Evolutionary conservation across 2,797 vertebrate genomes (phyloP).

Genomic region (Channallabes apus): DNA sequence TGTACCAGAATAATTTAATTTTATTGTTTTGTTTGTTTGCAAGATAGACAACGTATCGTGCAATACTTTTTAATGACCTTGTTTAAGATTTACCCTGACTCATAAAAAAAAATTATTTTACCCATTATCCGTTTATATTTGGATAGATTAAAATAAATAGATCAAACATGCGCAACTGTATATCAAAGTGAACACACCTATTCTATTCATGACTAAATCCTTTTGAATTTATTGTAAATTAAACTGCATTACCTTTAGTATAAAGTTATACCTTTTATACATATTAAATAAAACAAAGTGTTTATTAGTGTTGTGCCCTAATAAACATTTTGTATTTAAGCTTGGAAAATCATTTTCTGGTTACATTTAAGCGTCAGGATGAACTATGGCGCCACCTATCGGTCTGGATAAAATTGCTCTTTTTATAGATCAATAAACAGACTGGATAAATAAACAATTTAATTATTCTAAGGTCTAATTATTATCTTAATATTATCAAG

Average conservation of each 20-base stretch:
- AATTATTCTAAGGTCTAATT: neutral
- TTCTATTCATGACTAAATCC: neutral
- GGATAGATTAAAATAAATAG: neutral
- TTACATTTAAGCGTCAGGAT: neutral
- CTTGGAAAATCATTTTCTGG: neutral
- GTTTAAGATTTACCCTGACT: neutral
- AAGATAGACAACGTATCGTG: neutral
- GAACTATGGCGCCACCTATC: neutral
- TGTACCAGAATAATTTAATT: too few relatives aligned
- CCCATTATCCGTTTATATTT: neutral
- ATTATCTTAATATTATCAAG: neutral
- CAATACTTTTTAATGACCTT: neutral
- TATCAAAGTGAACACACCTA: constrained; percentile 4
- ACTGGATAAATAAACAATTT: neutral
- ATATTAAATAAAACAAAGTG: too few relatives aligned
- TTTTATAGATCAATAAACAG: neutral
- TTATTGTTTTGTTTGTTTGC: too few relatives aligned
- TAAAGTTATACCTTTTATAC: neutral
- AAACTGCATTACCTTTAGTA: too few relatives aligned
- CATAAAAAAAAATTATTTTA: neutral
- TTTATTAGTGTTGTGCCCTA: neutral
- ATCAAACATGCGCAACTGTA: neutral
- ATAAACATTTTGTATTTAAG: neutral
- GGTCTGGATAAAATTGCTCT: neutral
- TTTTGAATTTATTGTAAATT: neutral